A percentile compares a stretch with the other conserved stretches of the same genome.
These are phyloP conservation scores for Ailurus styani DNA, from an alignment of 2,113 vertebrate species.

Conservation along the genomic window DNA sequence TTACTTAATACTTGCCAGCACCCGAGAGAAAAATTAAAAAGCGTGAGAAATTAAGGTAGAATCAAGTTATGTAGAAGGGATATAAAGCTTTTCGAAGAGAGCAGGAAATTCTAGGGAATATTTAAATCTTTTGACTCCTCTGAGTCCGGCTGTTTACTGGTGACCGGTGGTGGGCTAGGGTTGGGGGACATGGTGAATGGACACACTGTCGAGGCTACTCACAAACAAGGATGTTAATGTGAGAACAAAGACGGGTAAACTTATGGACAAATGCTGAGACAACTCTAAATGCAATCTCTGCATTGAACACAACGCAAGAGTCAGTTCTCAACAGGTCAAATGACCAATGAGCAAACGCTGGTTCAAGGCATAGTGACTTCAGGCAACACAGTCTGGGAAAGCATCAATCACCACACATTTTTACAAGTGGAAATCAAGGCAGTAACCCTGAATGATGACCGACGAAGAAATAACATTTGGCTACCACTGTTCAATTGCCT, in stretches of 20 bases:
- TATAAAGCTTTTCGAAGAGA: conserved; percentile 27
- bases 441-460: conserved; percentile 31
- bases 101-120: conserved; percentile 8
- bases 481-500: conserved; percentile 63
- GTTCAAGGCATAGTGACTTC: conserved; percentile 15
- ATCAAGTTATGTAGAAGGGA: neutral
- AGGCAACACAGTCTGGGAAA: conserved; percentile 30
- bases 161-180: neutral
- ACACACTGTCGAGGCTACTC: neutral
- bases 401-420: conserved; percentile 1
- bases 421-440: conserved; percentile 68
- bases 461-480: conserved; percentile 63
- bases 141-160: neutral
- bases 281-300: conserved; percentile 27
- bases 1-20: neutral
- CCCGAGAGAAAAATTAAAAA: neutral
- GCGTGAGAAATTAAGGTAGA: conserved; percentile 21
- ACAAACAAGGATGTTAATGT: conserved; percentile 50
- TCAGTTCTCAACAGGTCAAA: conserved; percentile 41
- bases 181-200: neutral
- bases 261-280: neutral
- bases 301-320: neutral
- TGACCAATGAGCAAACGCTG: neutral
- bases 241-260: conserved; percentile 41
- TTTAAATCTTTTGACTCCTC: conserved; percentile 37